A percentile compares a stretch with the other conserved stretches of the same genome.
Conservation (phyloP, 2,888 invertebrate genomes). For the Cataglyphis altisquamis region DNA sequence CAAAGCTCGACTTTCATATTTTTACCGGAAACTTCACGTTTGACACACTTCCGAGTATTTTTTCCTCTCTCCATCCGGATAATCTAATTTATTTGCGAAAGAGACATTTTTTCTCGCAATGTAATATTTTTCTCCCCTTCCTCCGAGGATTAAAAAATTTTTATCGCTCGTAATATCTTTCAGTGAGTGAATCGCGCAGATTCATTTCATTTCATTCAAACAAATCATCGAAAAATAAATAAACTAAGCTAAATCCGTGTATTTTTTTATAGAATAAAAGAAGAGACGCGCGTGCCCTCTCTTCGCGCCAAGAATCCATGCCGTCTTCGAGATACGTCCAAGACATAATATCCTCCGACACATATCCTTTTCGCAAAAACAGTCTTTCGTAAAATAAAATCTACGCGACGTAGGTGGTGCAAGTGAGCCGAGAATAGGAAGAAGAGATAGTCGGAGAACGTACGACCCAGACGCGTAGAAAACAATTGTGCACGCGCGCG, state of each 20-base stretch:
- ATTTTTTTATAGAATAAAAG: background rate
- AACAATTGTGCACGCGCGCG: slow-evolving; percentile 45
- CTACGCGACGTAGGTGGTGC: background rate
- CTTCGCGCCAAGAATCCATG: slow-evolving; percentile 23
- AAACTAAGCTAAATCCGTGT: background rate
- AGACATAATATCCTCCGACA: background rate
- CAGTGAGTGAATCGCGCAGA: slow-evolving; percentile 15
- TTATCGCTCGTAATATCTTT: slow-evolving; percentile 20
- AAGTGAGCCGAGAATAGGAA: background rate
- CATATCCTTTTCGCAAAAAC: slow-evolving; percentile 16
- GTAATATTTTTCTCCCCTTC: background rate
- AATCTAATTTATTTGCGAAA: slow-evolving; percentile 16
- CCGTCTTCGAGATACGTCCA: background rate
- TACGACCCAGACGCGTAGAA: slow-evolving; percentile 61
- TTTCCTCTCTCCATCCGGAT: background rate
- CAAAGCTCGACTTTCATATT: background rate
- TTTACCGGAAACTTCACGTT: background rate
- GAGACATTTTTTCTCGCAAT: slow-evolving; percentile 4
- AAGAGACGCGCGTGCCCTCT: background rate
- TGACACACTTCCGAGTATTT: slow-evolving; percentile 8
- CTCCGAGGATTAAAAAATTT: background rate
- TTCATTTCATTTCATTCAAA: background rate
- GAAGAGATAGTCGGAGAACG: slow-evolving; percentile 24
- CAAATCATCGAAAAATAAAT: slow-evolving; percentile 6
- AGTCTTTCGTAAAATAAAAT: slow-evolving; percentile 30